phyloP scores from a whole-genome alignment of 2,113 vertebrate species.

The Gymnarchus niloticus region DNA sequence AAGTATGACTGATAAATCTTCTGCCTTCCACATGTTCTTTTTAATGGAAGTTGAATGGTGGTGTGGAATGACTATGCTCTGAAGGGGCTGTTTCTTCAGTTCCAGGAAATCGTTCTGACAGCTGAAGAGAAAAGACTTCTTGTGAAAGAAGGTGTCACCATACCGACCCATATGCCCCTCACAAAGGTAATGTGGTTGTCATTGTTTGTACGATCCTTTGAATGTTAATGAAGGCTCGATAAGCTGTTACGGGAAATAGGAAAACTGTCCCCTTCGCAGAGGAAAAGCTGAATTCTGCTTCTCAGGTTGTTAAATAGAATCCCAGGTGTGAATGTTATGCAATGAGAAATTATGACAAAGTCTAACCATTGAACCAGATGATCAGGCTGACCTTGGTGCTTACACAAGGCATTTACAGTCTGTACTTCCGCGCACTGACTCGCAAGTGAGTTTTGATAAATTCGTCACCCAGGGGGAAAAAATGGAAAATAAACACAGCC shows the following conservation, averaged over 20 bases:
- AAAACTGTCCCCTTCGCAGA: background rate
- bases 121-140: slow-evolving; percentile 78
- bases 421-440: background rate
- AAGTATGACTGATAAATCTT: too few relatives aligned
- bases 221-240: background rate
- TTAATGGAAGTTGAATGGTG: background rate
- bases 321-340: too few relatives aligned
- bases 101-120: slow-evolving; percentile 68
- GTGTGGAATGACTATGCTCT: background rate
- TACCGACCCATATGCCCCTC: slow-evolving; percentile 72
- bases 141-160: slow-evolving; percentile 69
- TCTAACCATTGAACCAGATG: background rate
- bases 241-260: background rate
- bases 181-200: slow-evolving; percentile 69
- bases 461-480: background rate
- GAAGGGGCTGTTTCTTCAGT: slow-evolving; percentile 32
- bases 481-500: background rate
- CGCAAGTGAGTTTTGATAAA: background rate
- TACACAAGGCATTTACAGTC: background rate
- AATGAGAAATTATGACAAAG: background rate
- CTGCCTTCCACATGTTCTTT: too few relatives aligned
- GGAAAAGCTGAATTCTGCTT: background rate
- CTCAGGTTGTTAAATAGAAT: too few relatives aligned
- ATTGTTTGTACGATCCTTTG: background rate
- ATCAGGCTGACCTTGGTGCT: background rate